phyloP scores from a whole-genome alignment of 2,113 vertebrate species.

The Rallus limicola region DNA sequence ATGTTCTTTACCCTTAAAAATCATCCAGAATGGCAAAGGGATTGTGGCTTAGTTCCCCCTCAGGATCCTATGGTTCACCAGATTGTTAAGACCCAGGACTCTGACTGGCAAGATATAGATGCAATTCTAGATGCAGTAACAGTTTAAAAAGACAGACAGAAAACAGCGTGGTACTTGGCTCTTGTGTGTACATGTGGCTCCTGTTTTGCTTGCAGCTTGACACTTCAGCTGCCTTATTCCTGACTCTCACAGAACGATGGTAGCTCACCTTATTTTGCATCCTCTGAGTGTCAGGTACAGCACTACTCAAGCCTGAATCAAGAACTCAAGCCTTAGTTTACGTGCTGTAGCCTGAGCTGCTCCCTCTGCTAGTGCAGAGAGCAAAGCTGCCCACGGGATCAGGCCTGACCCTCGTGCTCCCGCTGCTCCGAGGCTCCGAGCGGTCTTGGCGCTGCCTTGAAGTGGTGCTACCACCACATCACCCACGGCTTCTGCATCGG shows the following conservation, averaged over 20 bases:
- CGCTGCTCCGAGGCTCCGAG: background rate
- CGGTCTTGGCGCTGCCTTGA: background rate
- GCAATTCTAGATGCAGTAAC: no score
- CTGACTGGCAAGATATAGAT: no score
- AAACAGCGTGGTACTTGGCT: background rate
- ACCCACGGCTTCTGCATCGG: accelerated
- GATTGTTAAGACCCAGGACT: no score
- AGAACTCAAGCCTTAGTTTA: background rate
- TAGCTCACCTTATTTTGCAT: no score
- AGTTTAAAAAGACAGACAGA: no score
- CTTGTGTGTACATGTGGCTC: accelerated
- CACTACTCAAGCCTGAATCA: background rate
- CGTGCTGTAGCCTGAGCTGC: background rate
- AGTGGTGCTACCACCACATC: background rate
- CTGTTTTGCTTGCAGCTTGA: background rate
- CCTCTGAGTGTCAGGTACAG: background rate
- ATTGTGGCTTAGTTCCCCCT: no score
- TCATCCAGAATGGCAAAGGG: no score
- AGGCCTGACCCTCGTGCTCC: accelerated
- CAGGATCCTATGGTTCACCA: no score
- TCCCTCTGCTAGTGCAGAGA: background rate
- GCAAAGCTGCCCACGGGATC: accelerated
- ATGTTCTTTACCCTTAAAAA: no score
- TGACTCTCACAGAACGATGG: no score
- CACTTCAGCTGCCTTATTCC: background rate